Base-by-base conservation (phyloP, 2,888 invertebrate species). In the Punctoribates punctum region DNA sequence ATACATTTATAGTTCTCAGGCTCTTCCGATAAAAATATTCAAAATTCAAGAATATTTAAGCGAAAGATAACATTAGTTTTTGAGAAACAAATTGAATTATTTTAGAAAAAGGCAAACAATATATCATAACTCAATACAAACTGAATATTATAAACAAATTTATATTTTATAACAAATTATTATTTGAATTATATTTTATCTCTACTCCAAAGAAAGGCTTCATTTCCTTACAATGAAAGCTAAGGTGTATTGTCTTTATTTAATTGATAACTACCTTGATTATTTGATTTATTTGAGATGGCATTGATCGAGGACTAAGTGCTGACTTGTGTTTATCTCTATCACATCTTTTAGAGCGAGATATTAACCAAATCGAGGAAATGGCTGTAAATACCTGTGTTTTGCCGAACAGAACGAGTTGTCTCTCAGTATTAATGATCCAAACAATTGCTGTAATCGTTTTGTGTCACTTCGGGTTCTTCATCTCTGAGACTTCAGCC, bases 381-480 rank as follows among this genome's bases (percentile, higher is more conserved):
- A 42, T 42, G 42, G 42, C 42, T 42, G 42, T 42, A 42, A 42
- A 42, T 42, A 42, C 42, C 42, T 42, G 42, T 20, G 51, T 51
- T 51, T 17, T 51, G n/a, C 4, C 51, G 51, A 51, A 51, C n/a
- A 17, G 20, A 51, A 57, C 29, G 23, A 29, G 17, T 60, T 23
- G 20, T 20, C 23, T 29, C 25, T 54, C 51, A 11, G 6, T 73
- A 20, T 25, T 72, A 20, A 48, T 25, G 25, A 15, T 48, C 15
- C 48, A 48, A 23, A 48, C 48, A 2, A 23, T 46, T 38, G 72
- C 46, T 20, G 23, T 72, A 25, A 13, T 72, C 1, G 8, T 72
- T 2, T 42, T 72, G 46, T 72, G 72, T 46, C 34, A 38, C 5
- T 25, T 73, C 9, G 60, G 60, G 8, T 54, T 73, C 60, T 73